phyloP scores from a whole-genome alignment of 2,888 invertebrate species.

The Timema cristinae region DNA sequence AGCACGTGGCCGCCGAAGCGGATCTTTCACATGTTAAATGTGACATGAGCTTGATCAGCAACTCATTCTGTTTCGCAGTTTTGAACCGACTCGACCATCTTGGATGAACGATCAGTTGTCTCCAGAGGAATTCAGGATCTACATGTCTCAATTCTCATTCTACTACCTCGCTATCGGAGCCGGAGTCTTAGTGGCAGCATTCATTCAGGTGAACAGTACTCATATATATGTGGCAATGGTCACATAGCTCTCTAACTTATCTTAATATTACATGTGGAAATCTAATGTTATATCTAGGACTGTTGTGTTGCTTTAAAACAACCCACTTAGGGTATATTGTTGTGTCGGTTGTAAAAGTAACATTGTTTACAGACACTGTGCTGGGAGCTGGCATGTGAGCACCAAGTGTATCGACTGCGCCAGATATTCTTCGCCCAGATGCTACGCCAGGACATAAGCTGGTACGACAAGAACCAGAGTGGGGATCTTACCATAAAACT shows the following conservation, averaged over 20 bases:
- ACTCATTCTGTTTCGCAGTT: slow-evolving; percentile 1
- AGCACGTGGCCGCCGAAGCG: too few species aligned
- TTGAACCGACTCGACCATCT: background rate
- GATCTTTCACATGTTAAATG: too few species aligned
- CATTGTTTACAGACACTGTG: slow-evolving; percentile 37
- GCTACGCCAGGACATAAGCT: slow-evolving; percentile 43
- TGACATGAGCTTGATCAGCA: too few species aligned
- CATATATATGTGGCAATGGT: too few species aligned
- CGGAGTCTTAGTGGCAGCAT: slow-evolving; percentile 46
- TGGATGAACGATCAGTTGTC: slow-evolving; percentile 4
- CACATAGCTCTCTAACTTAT: background rate
- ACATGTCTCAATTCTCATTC: slow-evolving; percentile 40
- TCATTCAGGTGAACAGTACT: slow-evolving; percentile 42
- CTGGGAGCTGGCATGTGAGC: slow-evolving; percentile 42
- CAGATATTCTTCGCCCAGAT: slow-evolving; percentile 42
- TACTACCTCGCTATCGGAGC: slow-evolving; percentile 48
- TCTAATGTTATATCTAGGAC: too few species aligned
- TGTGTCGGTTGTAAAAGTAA: too few species aligned
- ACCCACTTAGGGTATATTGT: too few species aligned
- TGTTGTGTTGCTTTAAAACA: too few species aligned
- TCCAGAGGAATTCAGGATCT: slow-evolving; percentile 33
- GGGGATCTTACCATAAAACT: slow-evolving; percentile 48
- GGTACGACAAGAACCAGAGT: slow-evolving; percentile 45
- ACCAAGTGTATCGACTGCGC: slow-evolving; percentile 44
- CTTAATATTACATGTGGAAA: too few species aligned